phyloP scores from a whole-genome alignment of 1,140 invertebrate species.

The Camponotus pennsylvanicus region DNA sequence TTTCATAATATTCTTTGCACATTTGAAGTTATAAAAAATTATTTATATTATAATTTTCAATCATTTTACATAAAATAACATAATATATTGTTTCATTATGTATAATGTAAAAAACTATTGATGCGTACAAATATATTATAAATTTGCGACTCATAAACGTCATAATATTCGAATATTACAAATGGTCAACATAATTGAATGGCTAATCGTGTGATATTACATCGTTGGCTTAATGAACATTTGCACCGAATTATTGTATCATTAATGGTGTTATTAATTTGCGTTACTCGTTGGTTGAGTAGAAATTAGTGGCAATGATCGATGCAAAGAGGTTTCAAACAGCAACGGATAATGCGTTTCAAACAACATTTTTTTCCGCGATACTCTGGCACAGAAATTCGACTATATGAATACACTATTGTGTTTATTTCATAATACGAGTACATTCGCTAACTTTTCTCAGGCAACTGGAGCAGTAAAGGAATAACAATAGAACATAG shows the following conservation, averaged over 20 bases:
- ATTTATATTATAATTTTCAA: constrained; percentile 30
- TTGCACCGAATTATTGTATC: not conserved
- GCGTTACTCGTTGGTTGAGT: not conserved
- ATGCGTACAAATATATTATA: constrained; percentile 28
- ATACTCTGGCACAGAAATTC: constrained; percentile 2
- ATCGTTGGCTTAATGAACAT: constrained; percentile 35
- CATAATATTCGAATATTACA: constrained; percentile 24
- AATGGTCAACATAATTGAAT: constrained; percentile 9
- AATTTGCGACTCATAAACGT: constrained; percentile 5
- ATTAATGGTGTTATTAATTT: not conserved
- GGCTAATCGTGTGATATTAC: constrained; percentile 29
- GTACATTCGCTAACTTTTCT: constrained; percentile 13
- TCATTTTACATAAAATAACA: constrained; percentile 24
- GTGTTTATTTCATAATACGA: constrained; percentile 18
- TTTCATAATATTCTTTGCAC: constrained; percentile 4
- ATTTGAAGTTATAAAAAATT: not conserved
- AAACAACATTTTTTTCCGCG: not conserved
- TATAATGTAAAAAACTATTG: constrained; percentile 29
- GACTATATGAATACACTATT: not conserved
- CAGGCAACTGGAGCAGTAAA: not conserved
- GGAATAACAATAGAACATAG: not conserved
- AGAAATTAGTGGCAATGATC: constrained; percentile 12
- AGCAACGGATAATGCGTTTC: not conserved
- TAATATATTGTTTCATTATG: not conserved
- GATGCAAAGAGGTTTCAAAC: constrained; percentile 28